These are phyloP conservation scores for Scortum barcoo DNA, from an alignment of 2,113 vertebrate genomes.

Conservation along the genomic window DNA sequence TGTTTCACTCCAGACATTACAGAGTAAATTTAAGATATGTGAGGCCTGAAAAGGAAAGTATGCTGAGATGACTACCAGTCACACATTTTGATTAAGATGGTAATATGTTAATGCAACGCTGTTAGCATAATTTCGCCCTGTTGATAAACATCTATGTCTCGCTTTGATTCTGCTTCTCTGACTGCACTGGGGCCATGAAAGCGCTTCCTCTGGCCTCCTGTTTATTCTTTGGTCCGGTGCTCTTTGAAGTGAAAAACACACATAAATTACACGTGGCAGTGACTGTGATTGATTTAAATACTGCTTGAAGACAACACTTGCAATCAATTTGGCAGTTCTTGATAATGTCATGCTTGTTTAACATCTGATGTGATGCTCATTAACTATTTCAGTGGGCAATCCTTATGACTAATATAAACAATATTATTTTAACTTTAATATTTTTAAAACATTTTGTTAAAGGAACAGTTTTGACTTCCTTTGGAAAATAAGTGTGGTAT, in stretches of 20 bases:
- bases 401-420: background rate
- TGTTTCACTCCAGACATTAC: background rate
- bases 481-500: background rate
- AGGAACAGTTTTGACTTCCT: background rate
- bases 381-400: constrained; percentile 41
- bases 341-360: constrained; percentile 74
- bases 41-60: constrained; percentile 64
- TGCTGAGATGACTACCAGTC: constrained; percentile 38
- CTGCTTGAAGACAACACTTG: constrained; percentile 69
- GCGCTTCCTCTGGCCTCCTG: constrained; percentile 51
- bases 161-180: constrained; percentile 73
- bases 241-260: constrained; percentile 77
- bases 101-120: constrained; percentile 81
- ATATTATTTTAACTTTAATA: too few relatives aligned
- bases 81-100: constrained; percentile 75
- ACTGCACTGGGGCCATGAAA: constrained; percentile 56
- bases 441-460: background rate
- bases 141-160: constrained; percentile 62
- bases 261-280: constrained; percentile 70
- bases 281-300: constrained; percentile 74
- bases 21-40: constrained; percentile 2
- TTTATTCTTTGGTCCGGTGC: constrained; percentile 51
- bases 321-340: constrained; percentile 65
- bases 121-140: constrained; percentile 83
- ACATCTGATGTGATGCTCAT: constrained; percentile 43